Conservation (phyloP, 2,113 vertebrate genomes). For the Lethenteron reissneri region DNA sequence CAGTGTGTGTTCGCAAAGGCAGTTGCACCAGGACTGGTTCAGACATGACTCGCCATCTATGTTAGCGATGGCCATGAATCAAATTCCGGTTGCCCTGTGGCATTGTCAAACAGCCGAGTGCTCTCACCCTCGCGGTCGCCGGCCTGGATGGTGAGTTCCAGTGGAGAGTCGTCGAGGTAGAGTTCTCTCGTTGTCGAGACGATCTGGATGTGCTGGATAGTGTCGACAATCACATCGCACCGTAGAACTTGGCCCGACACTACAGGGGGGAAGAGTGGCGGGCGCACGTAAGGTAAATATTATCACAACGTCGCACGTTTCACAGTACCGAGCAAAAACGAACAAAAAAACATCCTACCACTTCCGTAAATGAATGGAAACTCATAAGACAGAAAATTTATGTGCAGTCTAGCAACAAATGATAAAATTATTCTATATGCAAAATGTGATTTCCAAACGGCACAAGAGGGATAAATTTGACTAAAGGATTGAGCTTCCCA, state of each 20-base stretch:
- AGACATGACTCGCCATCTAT: too few species aligned
- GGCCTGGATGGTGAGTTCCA: slow-evolving; percentile 61
- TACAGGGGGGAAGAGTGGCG: slow-evolving; percentile 15
- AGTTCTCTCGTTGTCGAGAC: slow-evolving; percentile 84
- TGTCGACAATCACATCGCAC: slow-evolving; percentile 73
- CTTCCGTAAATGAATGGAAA: not conserved
- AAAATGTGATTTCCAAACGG: not conserved
- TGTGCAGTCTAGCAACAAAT: not conserved
- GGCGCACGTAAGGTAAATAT: not conserved
- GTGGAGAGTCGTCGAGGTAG: slow-evolving; percentile 71
- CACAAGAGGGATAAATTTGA: not conserved
- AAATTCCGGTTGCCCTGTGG: too few species aligned
- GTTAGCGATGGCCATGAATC: too few species aligned
- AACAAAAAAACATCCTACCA: not conserved
- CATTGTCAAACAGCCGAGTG: not conserved
- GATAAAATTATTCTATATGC: too few species aligned
- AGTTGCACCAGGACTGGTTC: too few species aligned
- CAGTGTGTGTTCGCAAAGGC: too few species aligned
- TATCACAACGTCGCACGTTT: not conserved
- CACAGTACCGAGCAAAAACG: not conserved
- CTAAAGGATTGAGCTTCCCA: too few species aligned
- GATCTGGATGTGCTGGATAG: slow-evolving; percentile 60
- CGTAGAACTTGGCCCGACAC: slow-evolving; percentile 70
- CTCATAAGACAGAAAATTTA: not conserved
- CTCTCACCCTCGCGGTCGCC: slow-evolving; percentile 69